Conservation (phyloP, 2,797 vertebrate species). For the Mallotus villosus region DNA sequence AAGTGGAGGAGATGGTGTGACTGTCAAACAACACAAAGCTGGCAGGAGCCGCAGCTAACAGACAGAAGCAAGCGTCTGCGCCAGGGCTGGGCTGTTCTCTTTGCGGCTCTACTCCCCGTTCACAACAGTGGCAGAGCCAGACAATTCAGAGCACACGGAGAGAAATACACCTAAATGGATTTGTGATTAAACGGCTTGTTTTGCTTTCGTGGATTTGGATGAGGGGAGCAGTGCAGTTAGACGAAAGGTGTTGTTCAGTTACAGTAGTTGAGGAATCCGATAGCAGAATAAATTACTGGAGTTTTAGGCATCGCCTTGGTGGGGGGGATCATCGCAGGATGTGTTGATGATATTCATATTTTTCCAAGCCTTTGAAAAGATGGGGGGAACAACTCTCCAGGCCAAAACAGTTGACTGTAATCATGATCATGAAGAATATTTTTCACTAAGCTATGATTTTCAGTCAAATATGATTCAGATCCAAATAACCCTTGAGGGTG, state of each 20-base stretch:
- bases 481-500: no score
- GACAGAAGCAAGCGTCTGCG: neutral
- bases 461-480: slow-evolving; percentile 6
- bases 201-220: slow-evolving; percentile 53
- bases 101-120: slow-evolving; percentile 16
- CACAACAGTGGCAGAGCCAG: slow-evolving; percentile 20
- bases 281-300: no score
- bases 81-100: neutral
- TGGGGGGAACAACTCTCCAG: neutral
- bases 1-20: slow-evolving; percentile 29
- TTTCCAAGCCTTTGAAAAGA: neutral
- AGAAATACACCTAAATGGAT: slow-evolving; percentile 42
- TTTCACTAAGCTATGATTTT: slow-evolving; percentile 16
- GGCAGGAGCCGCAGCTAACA: slow-evolving; percentile 5
- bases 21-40: slow-evolving; percentile 30
- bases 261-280: neutral
- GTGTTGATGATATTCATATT: neutral
- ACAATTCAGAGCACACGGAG: slow-evolving; percentile 31
- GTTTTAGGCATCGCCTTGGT: neutral
- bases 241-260: slow-evolving; percentile 38
- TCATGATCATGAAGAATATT: slow-evolving; percentile 6
- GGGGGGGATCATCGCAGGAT: neutral
- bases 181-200: slow-evolving; percentile 54
- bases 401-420: slow-evolving; percentile 17
- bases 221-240: slow-evolving; percentile 47